Evolutionary conservation across 2,797 vertebrate species (phyloP), one percentile per base, ranked within the genome.

Genomic region (Zalophus californianus): DNA sequence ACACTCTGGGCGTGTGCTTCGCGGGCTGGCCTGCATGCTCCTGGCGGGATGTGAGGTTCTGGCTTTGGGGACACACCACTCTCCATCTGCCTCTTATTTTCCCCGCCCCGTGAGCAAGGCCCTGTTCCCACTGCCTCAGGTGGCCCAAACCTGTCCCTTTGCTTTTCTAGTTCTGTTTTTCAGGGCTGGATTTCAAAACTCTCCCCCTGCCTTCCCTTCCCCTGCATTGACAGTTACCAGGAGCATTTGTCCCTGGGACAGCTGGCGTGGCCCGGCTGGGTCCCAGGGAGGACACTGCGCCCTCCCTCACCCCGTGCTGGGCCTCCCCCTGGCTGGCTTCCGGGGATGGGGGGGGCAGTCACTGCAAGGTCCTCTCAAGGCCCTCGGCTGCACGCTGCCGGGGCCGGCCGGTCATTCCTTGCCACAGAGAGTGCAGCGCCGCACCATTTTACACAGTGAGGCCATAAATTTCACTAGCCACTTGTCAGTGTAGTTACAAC

Each of bases 401-500:
- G 0, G 66, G 77, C 48, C 25, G 7, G 79, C 35, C 52, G 0
- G 0, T 21, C 73, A 48, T 7, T 75, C 15, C 44, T 29, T 8
- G 8, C 29, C 16, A 15, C 27, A 16, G 72, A 15, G 41, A 86
- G 90, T 84, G 25, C 16, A 0, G 25, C 12, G 66, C 73, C 29
- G 68, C 73, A 94, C 90, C 87, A 38, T 92, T 96, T 77, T 20
- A 9, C 29, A 68, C 70, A 1, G 94, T 66, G 21, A 21, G n/a
- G 92, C 84, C 80, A 27, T 93, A 93, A 93, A 92, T 96, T 97
- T 96, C 96, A 41, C 91, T 5, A 5, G 89, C 64, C 0, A 48
- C 97, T 85, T 94, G 96, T 79, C 66, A 15, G 93, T 2, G 35
- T 96, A 78, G 97, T 97, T 96, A 91, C 97, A 96, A 62, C 54